Evolutionary conservation across 2,113 vertebrate species (phyloP).

Genomic region (Procapra przewalskii): DNA sequence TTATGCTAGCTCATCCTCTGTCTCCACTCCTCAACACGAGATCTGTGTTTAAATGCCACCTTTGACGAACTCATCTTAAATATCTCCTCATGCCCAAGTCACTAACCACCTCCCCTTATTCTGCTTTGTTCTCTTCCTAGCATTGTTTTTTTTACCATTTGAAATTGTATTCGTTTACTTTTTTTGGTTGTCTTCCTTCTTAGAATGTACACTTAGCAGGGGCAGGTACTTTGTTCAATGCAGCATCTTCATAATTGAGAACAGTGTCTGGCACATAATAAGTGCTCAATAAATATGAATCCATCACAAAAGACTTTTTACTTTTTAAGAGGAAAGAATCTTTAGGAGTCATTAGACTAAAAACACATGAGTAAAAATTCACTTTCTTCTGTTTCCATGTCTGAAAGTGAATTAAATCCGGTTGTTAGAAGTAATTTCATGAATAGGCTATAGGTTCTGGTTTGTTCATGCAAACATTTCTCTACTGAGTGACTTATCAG

Average conservation of each 20-base stretch:
- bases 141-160: not conserved
- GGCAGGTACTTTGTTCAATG: not conserved
- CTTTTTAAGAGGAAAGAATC: not conserved
- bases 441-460: not conserved
- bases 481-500: not conserved
- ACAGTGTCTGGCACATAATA: not conserved
- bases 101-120: not conserved
- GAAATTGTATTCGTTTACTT: not conserved
- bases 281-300: not conserved
- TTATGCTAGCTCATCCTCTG: not conserved
- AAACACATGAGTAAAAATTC: not conserved
- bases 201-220: not conserved
- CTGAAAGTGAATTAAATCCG: not conserved
- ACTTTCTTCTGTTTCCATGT: not conserved
- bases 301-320: not conserved
- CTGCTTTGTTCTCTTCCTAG: not conserved
- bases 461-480: not conserved
- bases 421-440: not conserved
- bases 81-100: not conserved
- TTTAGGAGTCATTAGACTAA: not conserved
- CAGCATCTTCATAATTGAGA: not conserved
- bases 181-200: not conserved
- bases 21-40: not conserved
- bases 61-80: not conserved
- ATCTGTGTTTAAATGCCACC: not conserved